Evolutionary conservation across 2,797 vertebrate species (phyloP).

Genomic region (Channa striata): DNA sequence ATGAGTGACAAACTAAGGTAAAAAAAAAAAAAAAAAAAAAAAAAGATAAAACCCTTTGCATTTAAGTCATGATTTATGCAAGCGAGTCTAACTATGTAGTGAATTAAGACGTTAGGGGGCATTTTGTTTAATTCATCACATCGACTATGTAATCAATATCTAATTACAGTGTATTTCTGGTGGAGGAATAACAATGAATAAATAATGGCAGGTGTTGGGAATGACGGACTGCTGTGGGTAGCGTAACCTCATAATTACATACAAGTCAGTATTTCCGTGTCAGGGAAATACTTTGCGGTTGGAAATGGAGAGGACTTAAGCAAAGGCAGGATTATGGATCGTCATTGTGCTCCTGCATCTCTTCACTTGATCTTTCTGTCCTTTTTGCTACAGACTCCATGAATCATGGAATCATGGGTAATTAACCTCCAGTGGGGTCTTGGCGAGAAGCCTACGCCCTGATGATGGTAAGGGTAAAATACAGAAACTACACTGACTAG

Average conservation of each 20-base stretch:
- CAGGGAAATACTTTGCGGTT: conserved; percentile 80
- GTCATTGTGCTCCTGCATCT: conserved; percentile 39
- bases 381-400: conserved; percentile 67
- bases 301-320: conserved; percentile 77
- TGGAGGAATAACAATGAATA: conserved; percentile 86
- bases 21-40: conserved; percentile 35
- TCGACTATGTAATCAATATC: conserved; percentile 83
- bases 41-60: conserved; percentile 44
- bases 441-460: conserved; percentile 46
- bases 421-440: conserved; percentile 64
- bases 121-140: conserved; percentile 86
- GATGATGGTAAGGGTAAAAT: conserved; percentile 1
- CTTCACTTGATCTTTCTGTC: conserved; percentile 70
- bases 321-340: conserved; percentile 63
- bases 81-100: conserved; percentile 61
- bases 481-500: too few relatives aligned
- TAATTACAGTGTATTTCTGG: conserved; percentile 86
- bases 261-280: conserved; percentile 85
- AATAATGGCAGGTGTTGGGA: conserved; percentile 80
- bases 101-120: conserved; percentile 76
- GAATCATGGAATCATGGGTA: conserved; percentile 69
- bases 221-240: conserved; percentile 78
- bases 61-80: conserved; percentile 69
- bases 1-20: conserved; percentile 58
- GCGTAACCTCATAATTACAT: conserved; percentile 86